Conservation (phyloP, 2,113 vertebrate genomes). For the human region DNA sequence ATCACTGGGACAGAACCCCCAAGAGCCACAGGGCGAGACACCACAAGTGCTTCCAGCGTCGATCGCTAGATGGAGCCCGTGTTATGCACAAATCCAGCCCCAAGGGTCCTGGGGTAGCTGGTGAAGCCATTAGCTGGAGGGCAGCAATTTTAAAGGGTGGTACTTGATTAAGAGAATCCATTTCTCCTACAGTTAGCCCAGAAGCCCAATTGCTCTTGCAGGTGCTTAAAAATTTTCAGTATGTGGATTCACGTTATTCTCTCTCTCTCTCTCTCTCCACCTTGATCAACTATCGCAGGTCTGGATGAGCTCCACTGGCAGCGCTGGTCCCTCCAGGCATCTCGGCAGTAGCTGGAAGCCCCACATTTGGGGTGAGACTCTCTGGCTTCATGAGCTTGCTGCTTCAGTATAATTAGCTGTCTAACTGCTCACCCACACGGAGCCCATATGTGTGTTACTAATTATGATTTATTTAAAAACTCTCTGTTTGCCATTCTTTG, state of each 20-base stretch:
- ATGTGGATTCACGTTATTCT: neutral
- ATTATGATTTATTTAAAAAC: constrained; percentile 78
- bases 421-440: constrained; percentile 66
- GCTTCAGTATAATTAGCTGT: constrained; percentile 60
- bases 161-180: constrained; percentile 34
- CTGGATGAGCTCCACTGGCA: neutral
- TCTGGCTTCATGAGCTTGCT: neutral
- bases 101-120: neutral
- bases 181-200: constrained; percentile 49
- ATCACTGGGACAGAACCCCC: neutral
- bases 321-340: neutral
- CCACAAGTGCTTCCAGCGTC: neutral
- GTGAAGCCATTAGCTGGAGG: neutral
- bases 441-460: constrained; percentile 16
- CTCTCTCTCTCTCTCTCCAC: neutral
- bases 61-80: constrained; percentile 71
- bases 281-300: neutral
- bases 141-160: neutral
- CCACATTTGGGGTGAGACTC: neutral
- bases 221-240: neutral
- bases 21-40: neutral
- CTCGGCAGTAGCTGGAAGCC: neutral
- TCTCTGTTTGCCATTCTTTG: constrained; percentile 58
- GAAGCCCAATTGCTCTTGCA: constrained; percentile 23
- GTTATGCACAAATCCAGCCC: constrained; percentile 61